Percentiles rank a stretch among this genome's conserved stretches.
phyloP scores from a whole-genome alignment of 2,113 vertebrate species.

The Xenotilapia longispinis region DNA sequence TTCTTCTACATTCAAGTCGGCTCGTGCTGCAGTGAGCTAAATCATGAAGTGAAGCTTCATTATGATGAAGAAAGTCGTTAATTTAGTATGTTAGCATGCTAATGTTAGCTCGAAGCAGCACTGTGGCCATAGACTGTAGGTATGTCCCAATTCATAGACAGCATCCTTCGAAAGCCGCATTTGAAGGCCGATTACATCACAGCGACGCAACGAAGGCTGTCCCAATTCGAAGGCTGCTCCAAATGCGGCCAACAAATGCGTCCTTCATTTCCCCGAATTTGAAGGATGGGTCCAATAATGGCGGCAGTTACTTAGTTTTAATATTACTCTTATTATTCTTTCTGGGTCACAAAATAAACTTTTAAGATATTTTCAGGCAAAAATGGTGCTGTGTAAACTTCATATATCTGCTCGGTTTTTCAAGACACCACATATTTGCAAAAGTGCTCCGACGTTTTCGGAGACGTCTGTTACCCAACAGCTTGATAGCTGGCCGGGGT shows the following conservation, averaged over 20 bases:
- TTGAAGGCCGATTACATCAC: background rate
- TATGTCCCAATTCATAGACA: background rate
- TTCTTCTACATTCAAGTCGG: background rate
- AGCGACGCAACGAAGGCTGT: rapidly evolving
- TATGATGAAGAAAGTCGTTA: background rate
- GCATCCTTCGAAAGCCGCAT: rapidly evolving
- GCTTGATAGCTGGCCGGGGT: rapidly evolving
- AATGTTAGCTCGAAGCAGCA: background rate
- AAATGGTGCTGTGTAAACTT: background rate
- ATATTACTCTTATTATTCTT: background rate
- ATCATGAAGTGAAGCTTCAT: background rate
- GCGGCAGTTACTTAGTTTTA: background rate
- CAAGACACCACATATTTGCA: background rate
- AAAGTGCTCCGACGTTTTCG: rapidly evolving
- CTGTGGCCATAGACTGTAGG: background rate
- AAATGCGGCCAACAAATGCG: background rate
- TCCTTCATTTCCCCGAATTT: background rate
- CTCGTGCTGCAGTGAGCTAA: background rate
- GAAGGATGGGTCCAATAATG: background rate
- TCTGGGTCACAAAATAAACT: background rate
- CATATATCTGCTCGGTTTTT: rapidly evolving
- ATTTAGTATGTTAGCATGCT: background rate
- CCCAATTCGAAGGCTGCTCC: background rate
- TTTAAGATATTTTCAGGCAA: background rate
- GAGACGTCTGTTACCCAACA: background rate